phyloP scores from a whole-genome alignment of 2,113 vertebrate species.

The Mesoclemmys tuberculata region DNA sequence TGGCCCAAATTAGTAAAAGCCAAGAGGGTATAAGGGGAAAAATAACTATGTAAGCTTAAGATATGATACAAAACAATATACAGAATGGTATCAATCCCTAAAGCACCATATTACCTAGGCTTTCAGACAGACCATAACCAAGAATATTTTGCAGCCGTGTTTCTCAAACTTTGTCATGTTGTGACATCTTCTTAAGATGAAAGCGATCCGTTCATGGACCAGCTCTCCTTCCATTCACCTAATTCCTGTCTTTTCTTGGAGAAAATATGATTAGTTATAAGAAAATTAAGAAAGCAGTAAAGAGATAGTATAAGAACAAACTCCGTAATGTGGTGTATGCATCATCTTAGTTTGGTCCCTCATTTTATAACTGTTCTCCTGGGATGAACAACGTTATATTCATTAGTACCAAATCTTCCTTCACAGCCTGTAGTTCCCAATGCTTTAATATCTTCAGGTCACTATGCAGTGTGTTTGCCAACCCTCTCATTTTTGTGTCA shows the following conservation, averaged over 20 bases:
- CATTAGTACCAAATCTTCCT: not conserved
- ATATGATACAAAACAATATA: not conserved
- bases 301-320: not conserved
- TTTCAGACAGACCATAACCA: not conserved
- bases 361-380: not conserved
- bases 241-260: not conserved
- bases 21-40: not conserved
- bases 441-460: constrained; percentile 31
- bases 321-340: not conserved
- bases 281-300: not conserved
- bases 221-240: not conserved
- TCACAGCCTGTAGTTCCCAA: not conserved
- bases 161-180: not conserved
- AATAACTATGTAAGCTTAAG: not conserved
- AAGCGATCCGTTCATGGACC: not conserved
- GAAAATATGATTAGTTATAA: not conserved
- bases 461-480: constrained; percentile 21
- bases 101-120: not conserved
- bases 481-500: constrained; percentile 26
- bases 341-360: not conserved
- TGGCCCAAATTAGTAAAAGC: not conserved
- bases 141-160: not conserved
- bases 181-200: not conserved
- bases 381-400: not conserved
- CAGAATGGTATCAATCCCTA: not conserved